These are phyloP conservation scores for Orthosia gracilis DNA, from an alignment of 2,888 invertebrate genomes.

Conservation along the genomic window DNA sequence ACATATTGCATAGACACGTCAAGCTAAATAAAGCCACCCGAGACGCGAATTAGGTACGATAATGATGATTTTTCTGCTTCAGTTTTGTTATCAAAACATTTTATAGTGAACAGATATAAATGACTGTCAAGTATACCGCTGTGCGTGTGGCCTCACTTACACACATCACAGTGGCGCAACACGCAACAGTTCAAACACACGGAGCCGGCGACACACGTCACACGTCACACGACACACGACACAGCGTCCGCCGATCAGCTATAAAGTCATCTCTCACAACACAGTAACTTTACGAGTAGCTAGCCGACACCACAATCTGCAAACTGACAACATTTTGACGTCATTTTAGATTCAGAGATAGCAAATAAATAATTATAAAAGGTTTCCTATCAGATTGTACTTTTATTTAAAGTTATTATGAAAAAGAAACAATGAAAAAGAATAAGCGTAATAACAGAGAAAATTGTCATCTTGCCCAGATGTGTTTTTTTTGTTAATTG, in stretches of 20 bases:
- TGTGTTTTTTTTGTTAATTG: background rate
- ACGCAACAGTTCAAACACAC: constrained; percentile 40
- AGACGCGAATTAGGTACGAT: background rate
- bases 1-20: too few relatives aligned
- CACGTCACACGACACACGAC: constrained; percentile 13
- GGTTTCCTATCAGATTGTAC: background rate
- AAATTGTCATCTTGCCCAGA: too few relatives aligned
- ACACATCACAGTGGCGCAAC: constrained; percentile 33
- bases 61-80: background rate
- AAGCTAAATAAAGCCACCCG: background rate
- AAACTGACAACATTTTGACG: background rate
- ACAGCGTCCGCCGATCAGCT: constrained; percentile 24
- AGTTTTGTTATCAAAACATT: background rate
- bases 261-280: constrained; percentile 60
- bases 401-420: background rate
- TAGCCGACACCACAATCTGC: constrained; percentile 60
- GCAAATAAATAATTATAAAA: background rate
- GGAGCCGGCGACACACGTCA: constrained; percentile 10
- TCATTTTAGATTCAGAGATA: background rate
- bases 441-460: background rate
- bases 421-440: background rate
- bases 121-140: background rate
- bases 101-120: too few relatives aligned
- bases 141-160: background rate
- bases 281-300: constrained; percentile 66